phyloP scores from a whole-genome alignment of 2,888 invertebrate species.

The Drosophila pegasa region DNA sequence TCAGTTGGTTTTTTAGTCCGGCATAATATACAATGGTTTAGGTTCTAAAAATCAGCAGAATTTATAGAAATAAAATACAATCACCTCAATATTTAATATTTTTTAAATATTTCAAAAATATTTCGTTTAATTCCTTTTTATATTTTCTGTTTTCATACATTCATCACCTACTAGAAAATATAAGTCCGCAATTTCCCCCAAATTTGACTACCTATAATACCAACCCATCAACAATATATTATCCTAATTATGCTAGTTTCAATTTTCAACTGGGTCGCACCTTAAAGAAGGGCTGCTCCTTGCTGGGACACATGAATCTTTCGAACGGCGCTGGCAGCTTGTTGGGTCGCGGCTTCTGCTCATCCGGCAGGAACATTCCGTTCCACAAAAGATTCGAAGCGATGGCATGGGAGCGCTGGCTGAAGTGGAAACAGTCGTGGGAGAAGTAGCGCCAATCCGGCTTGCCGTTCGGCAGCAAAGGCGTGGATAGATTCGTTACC shows the following conservation, averaged over 20 bases:
- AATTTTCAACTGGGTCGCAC: slow-evolving; percentile 65
- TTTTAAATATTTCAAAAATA: no score
- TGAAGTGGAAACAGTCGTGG: slow-evolving; percentile 88
- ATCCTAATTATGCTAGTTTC: background rate
- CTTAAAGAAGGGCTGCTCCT: slow-evolving; percentile 77
- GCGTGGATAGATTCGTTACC: slow-evolving; percentile 80
- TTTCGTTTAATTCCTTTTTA: no score
- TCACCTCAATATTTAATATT: no score
- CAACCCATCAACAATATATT: background rate
- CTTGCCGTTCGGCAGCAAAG: slow-evolving; percentile 81
- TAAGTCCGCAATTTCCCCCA: background rate
- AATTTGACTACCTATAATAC: background rate
- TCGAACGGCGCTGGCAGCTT: slow-evolving; percentile 35
- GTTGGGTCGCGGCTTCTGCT: slow-evolving; percentile 73
- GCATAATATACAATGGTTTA: no score
- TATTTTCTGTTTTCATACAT: no score
- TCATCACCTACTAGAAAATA: background rate
- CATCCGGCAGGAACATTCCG: slow-evolving; percentile 86
- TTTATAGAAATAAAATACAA: no score
- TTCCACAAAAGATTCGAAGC: slow-evolving; percentile 87
- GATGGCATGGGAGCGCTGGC: slow-evolving; percentile 86
- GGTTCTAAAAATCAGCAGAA: no score
- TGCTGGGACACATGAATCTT: slow-evolving; percentile 80
- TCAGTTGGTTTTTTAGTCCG: no score
- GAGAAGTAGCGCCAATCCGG: slow-evolving; percentile 86